phyloP scores from a whole-genome alignment of 30 jellyfish, hydroid and myxozoan genomes.

The Pelagia noctiluca region DNA sequence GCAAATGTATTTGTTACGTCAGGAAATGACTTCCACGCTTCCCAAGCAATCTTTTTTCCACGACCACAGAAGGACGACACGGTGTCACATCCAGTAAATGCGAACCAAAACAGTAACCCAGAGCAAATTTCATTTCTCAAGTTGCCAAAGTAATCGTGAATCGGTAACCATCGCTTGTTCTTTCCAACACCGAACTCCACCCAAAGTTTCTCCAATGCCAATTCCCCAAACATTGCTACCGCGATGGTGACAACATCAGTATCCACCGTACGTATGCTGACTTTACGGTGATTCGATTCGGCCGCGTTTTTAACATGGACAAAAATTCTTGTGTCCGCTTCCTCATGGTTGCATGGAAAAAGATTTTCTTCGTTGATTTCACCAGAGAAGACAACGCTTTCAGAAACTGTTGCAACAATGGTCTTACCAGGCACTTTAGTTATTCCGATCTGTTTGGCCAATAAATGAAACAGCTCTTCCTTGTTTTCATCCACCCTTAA shows the following conservation, averaged over 20 bases:
- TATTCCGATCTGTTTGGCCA: conserved; percentile 2
- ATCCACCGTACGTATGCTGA: conserved; percentile 29
- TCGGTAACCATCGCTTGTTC: conserved; percentile 15
- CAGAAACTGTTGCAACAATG: conserved; percentile 12
- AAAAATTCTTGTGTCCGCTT: conserved; percentile 47
- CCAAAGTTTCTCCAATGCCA: conserved; percentile 8
- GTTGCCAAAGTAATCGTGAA: conserved; percentile 32
- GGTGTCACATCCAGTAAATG: conserved; percentile 63
- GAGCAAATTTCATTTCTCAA: neutral
- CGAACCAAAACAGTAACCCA: conserved; percentile 8
- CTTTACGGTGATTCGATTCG: neutral
- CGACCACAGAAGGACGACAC: conserved; percentile 40
- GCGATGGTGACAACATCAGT: conserved; percentile 20
- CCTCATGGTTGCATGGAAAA: conserved; percentile 41
- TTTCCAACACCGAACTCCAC: conserved; percentile 36
- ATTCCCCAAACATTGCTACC: neutral
- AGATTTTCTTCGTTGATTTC: neutral
- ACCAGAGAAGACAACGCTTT: neutral
- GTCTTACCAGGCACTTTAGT: neutral
- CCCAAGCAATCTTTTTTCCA: conserved; percentile 43
- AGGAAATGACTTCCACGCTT: conserved; percentile 50
- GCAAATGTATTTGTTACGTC: conserved; percentile 32
- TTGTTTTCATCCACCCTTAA: conserved; percentile 39
- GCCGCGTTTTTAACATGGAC: conserved; percentile 13
- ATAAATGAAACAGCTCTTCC: conserved; percentile 21